These are phyloP conservation scores for Gyps fulvus DNA, from an alignment of 2,113 vertebrate genomes.

Conservation along the genomic window DNA sequence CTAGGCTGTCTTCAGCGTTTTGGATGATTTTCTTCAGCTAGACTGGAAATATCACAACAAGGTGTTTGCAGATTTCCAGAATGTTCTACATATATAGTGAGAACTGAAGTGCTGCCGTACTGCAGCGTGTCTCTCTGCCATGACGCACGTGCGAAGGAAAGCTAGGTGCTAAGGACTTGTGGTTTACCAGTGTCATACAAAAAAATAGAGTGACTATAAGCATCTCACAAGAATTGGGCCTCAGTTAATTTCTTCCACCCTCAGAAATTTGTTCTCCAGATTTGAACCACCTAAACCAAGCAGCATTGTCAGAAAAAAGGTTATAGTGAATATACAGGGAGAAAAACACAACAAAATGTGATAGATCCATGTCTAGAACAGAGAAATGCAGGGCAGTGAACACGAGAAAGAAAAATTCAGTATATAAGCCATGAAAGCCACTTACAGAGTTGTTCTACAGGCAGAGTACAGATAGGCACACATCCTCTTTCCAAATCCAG, in stretches of 20 bases:
- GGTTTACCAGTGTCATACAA: accelerated
- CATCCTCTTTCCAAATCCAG: neutral
- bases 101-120: neutral
- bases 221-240: neutral
- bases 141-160: accelerated
- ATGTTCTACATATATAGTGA: accelerated
- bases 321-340: neutral
- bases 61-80: neutral
- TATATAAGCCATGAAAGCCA: neutral
- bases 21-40: neutral
- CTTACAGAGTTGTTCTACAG: neutral
- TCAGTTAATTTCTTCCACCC: neutral
- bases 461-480: neutral
- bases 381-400: neutral
- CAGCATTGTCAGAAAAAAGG: neutral
- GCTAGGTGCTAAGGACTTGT: neutral
- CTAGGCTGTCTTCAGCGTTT: neutral
- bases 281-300: neutral
- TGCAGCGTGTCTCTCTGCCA: neutral
- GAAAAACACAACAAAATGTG: neutral
- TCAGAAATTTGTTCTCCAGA: neutral
- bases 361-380: neutral
- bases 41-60: neutral
- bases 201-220: neutral
- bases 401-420: neutral